Evolutionary conservation across 2,888 invertebrate species (phyloP), one percentile per base, ranked within the genome.

Genomic region (Nymphalis urticae): DNA sequence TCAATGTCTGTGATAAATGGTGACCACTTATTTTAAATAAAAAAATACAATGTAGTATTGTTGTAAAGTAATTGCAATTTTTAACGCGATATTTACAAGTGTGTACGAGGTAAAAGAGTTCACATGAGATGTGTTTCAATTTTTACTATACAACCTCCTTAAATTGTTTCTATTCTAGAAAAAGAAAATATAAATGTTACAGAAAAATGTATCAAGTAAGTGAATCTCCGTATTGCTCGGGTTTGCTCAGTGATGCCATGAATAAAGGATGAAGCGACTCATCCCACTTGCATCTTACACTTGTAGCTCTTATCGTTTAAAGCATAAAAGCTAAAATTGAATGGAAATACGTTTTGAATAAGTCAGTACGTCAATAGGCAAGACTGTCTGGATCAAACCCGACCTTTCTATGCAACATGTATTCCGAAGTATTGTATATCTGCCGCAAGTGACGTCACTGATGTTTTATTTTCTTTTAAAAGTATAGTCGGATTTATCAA

Each of bases 231-330:
- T 68, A 64, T 68, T 68, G 64, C 61, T 56, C 64, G 68, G 60
- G 61, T 64, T 68, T 68, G 68, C 54, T 61, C 68, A 60, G 58
- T 56, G 62, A 64, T 42, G 59, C 66, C 64, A 69, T 72, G 70
- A 70, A 72, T 70, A 72, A 70, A 64, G 70, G 59, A 70, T 72
- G 72, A 69, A 68, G 48, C 53, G 27, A 50, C 62, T 32, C 42
- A 42, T 9, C n/a, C 42, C 17, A 17, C 13, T n/a, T 17, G 4
- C 19, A 16, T 36, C 36, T 59, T 61, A 56, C 60, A 21, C 50
- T 24, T 17, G 21, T 67, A 51, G n/a, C 47, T 17, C 42, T 47
- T 72, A 66, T 47, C 17, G 2, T 10, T 9, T 32, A 13, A 2
- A 4, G 5, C 58, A 62, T 64, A 70, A 62, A 58, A 17, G 58